Evolutionary conservation across 2,797 vertebrate species (phyloP), one percentile per base, ranked within the genome.

Genomic region (Chromis chromis): DNA sequence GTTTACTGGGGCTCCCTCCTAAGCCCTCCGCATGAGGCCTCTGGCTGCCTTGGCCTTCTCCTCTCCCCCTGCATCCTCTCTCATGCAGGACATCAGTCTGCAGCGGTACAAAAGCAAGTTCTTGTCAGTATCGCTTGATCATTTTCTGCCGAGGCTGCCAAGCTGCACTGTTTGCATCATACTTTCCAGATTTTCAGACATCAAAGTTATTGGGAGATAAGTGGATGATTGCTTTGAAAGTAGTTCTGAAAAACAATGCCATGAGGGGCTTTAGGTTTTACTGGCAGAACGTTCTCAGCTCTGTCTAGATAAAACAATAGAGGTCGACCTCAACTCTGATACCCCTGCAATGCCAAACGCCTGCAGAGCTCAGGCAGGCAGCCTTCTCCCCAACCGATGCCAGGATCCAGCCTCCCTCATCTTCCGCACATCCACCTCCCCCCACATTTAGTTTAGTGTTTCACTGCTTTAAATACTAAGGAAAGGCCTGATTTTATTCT

Each of bases 341-440:
- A 22, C 36, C 74, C 39, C 44, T 19, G 25, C 69, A 64, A 58
- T 81, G 88, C 80, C 86, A 90, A 85, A 84, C n/a, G 75, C 82
- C 71, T 44, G 72, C 75, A 74, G 73, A 74, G 62, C 80, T 57
- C 70, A 81, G 64, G 69, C 70, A 54, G 54, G 46, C 72, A 74
- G 69, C 72, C 67, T 24, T 42, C 42, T 42, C 48, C 63, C 40
- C 31, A 21, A 67, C 55, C 17, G 13, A 76, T 77, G 74, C 86
- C 84, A 84, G 71, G 36, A 76, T 56, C 71, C 79, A 85, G 61
- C 73, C 79, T 70, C 46, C 63, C 48, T 72, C 65, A 59, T 50
- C 24, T 55, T 58, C 75, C 46, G 4, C 21, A 11, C n/a, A 25
- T 71, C 36, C 2, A 13, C 65, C 39, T 52, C 28, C 50, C 19